Base-by-base conservation (phyloP, 2,113 vertebrate genomes). In the Balaeniceps rex region DNA sequence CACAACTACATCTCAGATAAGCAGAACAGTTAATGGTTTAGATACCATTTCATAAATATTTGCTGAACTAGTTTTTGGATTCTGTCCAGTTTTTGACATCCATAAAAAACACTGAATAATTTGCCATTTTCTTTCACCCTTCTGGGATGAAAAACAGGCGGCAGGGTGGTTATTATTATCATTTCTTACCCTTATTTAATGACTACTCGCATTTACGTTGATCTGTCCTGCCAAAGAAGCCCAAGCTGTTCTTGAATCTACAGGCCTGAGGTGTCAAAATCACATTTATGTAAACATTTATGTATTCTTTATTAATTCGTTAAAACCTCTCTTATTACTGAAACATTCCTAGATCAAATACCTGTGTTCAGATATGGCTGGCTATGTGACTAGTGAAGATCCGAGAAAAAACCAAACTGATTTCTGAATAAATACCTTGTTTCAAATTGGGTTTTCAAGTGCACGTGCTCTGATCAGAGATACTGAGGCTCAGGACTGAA, bases 21-120 rank as follows among this genome's bases (percentile, higher is more conserved):
- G 93, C 49, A 74, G 91, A 91, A 93, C 77, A 85, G 87, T 91
- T 93, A 95, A 96, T 93, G 87, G 81, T 85, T 94, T 95, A 91
- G 84, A 95, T 83, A 91, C 54, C 23, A 3, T 96, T 95, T 91
- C 75, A 96, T 94, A 94, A 97, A 89, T 97, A 97, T 87, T 97
- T 97, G 87, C 87, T 96, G 95, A 96, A 93, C 57, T 63, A 54
- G 68, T 21, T 94, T 89, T 89, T 96, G 94, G 84, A 74, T 94
- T 91, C 76, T 77, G 38, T 94, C 89, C 96, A 97, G 58, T 57
- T 96, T 77, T 89, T 97, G 91, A 91, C 81, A 95, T 66, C 21
- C 82, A 95, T 34, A 31, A 95, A 85, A 96, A 93, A 87, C 78
- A 95, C 3, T 93, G 60, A 94, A 79, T 91, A 88, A 93, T 95